Evolutionary conservation across 2,113 vertebrate genomes (phyloP), one percentile per base, ranked within the genome.

Genomic region (Xenopus laevis): DNA sequence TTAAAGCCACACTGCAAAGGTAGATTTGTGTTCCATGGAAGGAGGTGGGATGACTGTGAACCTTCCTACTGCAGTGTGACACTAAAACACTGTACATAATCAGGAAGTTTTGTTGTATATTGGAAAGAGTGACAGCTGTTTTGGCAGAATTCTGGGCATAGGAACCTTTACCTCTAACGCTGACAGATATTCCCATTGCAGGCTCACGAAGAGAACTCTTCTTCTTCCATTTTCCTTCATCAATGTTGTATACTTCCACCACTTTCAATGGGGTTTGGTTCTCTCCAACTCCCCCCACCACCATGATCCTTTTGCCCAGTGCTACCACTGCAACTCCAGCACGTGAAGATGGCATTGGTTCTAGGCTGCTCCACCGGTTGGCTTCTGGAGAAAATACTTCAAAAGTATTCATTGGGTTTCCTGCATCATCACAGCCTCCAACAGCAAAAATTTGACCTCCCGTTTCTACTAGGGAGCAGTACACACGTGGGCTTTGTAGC

Each of bases 161-260:
- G 33, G 33, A 9, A 40, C 5, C 15, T 85, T 85, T 85, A 93
- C 97, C 97, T 96, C 95, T 98, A n/a, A 94, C 91, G 0, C 88
- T 92, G 81, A 98, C 88, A 0, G 96, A 93, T 70, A 98, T 86
- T 52, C 97, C 97, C 97, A 99, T 99, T 74, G 95, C 87, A 0
- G 95, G 92, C 79, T 98, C 97, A 0, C 95, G 87, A 46, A 99
- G 89, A 0, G 91, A 81, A 52, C 89, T 96, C 82, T 94, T 94
- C 89, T 93, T 98, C 89, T 92, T 96, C 97, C 97, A 99, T 83
- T 89, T 94, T 63, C 96, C 95, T 67, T 99, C 96, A 0, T 99
- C 97, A 3, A 93, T 89, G 86, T 89, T 91, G 88, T 92, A 99
- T 87, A 95, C 89, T 87, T 98, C 97, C 86, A 98, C 96, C 20